Base-by-base conservation (phyloP, 2,113 vertebrate genomes). In the Tetraodon nigroviridis region DNA sequence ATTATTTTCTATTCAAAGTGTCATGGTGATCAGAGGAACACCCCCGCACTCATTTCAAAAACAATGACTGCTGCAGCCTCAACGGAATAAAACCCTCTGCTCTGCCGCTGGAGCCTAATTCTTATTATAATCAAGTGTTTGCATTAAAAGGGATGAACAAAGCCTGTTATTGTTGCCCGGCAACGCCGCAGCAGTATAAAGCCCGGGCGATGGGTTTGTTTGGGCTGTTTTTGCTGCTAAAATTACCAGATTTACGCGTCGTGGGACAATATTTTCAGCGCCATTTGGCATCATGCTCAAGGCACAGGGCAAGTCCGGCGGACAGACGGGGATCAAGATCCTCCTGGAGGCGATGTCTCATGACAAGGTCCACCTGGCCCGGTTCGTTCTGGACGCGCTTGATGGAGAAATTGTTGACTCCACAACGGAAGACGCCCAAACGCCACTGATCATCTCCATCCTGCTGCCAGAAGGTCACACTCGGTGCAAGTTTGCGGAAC, bases 321-420 rank as follows among this genome's bases (percentile, higher is more conserved):
- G 58, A 2, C 73, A 67, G 27, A 84, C 73, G 0, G 87, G 86
- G 44, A 81, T 83, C 11, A 70, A 67, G 51, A 80, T 89, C 55
- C 85, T 92, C 20, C 63, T 91, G 42, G 87, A 90, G 10, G 90
- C 87, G 10, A 90, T 90, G 75, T 86, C 85, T 20, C 83, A 88
- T 22, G 89, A 90, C 18, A 80, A 90, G 73, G 70, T 89, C 60
- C 91, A 90, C 63, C 75, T 92, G 58, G 83, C 84, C 1, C 76
- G 79, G 48, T 91, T 90, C 47, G 78, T 90, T 10, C 70, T 91
- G 19, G 90, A 91, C 51, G 88, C 88, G 6, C 75, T 90, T 59
- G 87, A 90, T 48, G 87, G 86, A 1, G 78, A 88, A 47, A 89
- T 90, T 1, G 67, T 89, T n/a, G 84, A 92, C 56, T 87, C 81